Percentiles rank a stretch among this genome's conserved stretches.
Evolutionary conservation across 30 jellyfish, hydroid and myxozoan genomes (phyloP).

Genomic region (Rhopilema esculentum): DNA sequence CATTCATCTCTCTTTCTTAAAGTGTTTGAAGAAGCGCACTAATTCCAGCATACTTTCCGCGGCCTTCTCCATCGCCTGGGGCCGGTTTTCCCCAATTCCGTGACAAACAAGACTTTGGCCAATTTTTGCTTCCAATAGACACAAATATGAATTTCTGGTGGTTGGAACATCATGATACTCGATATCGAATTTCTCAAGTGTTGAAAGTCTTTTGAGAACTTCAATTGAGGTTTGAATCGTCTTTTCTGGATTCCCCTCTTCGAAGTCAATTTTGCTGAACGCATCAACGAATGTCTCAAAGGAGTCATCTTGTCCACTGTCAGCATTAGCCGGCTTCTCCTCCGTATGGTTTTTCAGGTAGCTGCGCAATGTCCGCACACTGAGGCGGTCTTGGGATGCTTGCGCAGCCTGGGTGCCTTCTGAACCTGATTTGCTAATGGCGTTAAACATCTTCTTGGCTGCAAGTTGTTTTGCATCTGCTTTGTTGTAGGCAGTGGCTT

Average conservation of each 20-base stretch:
- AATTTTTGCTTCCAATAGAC: constrained; percentile 45
- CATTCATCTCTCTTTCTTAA: neutral
- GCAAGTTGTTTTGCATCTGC: constrained; percentile 33
- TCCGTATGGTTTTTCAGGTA: neutral
- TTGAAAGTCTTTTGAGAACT: neutral
- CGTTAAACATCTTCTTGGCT: constrained; percentile 10
- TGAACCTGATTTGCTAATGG: neutral
- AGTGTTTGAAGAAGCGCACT: constrained; percentile 15
- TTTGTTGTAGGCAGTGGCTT: neutral
- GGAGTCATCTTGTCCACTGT: neutral
- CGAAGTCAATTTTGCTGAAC: neutral
- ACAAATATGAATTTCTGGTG: constrained; percentile 11
- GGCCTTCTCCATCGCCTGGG: constrained; percentile 58
- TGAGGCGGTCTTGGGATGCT: neutral
- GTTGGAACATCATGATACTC: constrained; percentile 4
- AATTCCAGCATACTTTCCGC: constrained; percentile 48
- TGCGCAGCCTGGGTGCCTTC: neutral
- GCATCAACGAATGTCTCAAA: neutral
- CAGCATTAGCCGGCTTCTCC: neutral
- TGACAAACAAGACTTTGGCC: constrained; percentile 44
- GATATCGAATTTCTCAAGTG: constrained; percentile 45
- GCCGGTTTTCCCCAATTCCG: constrained; percentile 47
- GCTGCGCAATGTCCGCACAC: neutral
- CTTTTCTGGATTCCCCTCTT: neutral
- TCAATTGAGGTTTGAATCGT: neutral